These are phyloP conservation scores for Holocentrus rufus DNA, from an alignment of 2,797 vertebrate species.

Conservation along the genomic window DNA sequence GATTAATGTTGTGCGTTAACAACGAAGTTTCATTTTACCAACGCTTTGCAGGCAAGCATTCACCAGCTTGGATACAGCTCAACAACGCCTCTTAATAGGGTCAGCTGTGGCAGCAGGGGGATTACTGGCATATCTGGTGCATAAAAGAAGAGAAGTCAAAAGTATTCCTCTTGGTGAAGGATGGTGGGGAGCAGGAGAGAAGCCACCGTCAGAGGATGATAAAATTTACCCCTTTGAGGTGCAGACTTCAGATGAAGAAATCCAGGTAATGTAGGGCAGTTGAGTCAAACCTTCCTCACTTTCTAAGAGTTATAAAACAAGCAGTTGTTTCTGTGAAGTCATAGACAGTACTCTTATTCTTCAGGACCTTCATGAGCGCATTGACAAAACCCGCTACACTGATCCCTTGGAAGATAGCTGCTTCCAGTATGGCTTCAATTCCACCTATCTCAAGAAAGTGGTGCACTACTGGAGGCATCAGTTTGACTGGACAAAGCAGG, in stretches of 20 bases:
- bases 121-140: constrained; percentile 77
- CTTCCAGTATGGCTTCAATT: constrained; percentile 91
- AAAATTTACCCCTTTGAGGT: constrained; percentile 83
- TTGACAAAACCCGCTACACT: constrained; percentile 83
- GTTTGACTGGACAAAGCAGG: constrained; percentile 89
- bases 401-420: constrained; percentile 79
- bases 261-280: constrained; percentile 75
- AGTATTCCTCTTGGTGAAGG: constrained; percentile 85
- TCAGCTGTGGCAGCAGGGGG: constrained; percentile 81
- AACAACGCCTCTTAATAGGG: constrained; percentile 64
- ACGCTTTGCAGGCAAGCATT: constrained; percentile 66
- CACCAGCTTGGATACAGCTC: constrained; percentile 60
- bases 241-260: constrained; percentile 84
- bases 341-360: constrained; percentile 18
- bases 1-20: not conserved
- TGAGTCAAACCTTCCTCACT: not conserved
- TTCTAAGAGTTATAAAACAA: not conserved
- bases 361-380: constrained; percentile 86
- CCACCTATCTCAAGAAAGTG: constrained; percentile 83
- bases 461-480: constrained; percentile 88
- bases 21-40: not conserved
- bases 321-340: not conserved
- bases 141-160: constrained; percentile 65
- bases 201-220: constrained; percentile 68
- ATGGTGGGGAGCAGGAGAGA: constrained; percentile 87